Base-by-base conservation (phyloP, 2,797 vertebrate genomes). In the Lacerta agilis region DNA sequence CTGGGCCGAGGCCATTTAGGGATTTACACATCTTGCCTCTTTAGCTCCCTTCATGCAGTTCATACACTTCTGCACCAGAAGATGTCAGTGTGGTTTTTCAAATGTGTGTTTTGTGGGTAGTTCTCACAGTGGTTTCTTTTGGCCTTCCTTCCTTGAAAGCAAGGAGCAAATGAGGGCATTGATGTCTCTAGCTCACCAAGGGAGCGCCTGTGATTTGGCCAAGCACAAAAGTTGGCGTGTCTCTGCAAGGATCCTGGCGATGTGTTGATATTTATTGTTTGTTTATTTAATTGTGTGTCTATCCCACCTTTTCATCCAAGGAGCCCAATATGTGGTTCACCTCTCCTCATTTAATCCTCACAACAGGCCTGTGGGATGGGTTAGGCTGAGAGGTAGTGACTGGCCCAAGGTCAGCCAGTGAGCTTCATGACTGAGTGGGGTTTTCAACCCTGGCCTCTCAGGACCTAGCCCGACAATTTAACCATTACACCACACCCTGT, bases 41-140 rank as follows among this genome's bases (percentile, higher is more conserved):
- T 38, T 41, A 5, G 17, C 78, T 36, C 17, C 8, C 9, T 75
- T 72, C 27, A 55, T 17, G 33, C 23, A 2, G 17, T 29, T 17
- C 27, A 76, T 64, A 1, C 36, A 27, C 2, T 15, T 83, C 66
- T 76, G 43, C 72, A 69, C 91, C 90, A 91, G 3, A 33, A 92
- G 91, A 90, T 94, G 94, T 94, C 94, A 94, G 91, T 89, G 88
- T 79, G 73, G 73, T 25, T 69, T 92, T 92, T 3, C 5, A 4
- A 67, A 20, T 2, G 71, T 86, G 29, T 1, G 38, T 27, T 89
- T 89, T 36, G 55, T 10, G 11, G 0, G 2, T 1, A 6, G 36
- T 1, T 84, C 0, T 1, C 1, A 55, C 5, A 13, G 49, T 55
- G 79, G 78, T 67, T 45, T 38, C 5, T 17, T 58, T 71, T 38